Base-by-base conservation (phyloP, 2,113 vertebrate species). In the Callopanchax toddi region DNA sequence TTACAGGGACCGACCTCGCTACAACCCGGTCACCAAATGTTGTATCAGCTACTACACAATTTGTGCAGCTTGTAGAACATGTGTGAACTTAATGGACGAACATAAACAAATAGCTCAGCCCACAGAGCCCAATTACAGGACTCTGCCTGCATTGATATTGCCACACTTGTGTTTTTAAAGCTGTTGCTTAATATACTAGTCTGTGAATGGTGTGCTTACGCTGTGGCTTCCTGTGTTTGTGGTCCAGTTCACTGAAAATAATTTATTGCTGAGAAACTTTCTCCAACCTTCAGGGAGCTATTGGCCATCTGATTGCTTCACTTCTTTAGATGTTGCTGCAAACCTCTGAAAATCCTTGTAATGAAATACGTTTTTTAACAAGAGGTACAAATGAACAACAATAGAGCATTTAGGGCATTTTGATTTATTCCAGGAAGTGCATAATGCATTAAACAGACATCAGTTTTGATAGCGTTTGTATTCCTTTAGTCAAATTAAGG, bases 51-150 rank as follows among this genome's bases (percentile, higher is more conserved):
- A 20, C 51, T 68, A n/a, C n/a, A n/a, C n/a, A 52, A 70, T 64
- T 83, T 70, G 25, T 37, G 37, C 51, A 36, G 37, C 26, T 67
- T 72, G 63, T 56, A 61, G 23, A 63, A 44, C 68, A 66, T 63
- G 64, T 60, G 64, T 60, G 64, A 70, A 68, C 68, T 71, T 72
- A 74, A 78, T 63, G 52, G 53, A 70, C 59, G 56, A 64, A 40
- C 22, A 48, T 52, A 61, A 73, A 49, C 39, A 52, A 63, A 61
- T 16, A 51, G 75, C 7, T 0, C 2, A 63, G 40, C 64, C 79
- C 75, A 59, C 37, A 57, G 79, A 82, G 67, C 55, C 83, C 83
- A 87, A 85, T 86, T 86, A 83, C 44, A 62, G 58, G 22, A 43
- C 34, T 66, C 44, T 54, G 44, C 54, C 63, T 69, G 67, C 43